Evolutionary conservation across 2,113 vertebrate genomes (phyloP), one percentile per base, ranked within the genome.

Genomic region (Climacteris rufus): DNA sequence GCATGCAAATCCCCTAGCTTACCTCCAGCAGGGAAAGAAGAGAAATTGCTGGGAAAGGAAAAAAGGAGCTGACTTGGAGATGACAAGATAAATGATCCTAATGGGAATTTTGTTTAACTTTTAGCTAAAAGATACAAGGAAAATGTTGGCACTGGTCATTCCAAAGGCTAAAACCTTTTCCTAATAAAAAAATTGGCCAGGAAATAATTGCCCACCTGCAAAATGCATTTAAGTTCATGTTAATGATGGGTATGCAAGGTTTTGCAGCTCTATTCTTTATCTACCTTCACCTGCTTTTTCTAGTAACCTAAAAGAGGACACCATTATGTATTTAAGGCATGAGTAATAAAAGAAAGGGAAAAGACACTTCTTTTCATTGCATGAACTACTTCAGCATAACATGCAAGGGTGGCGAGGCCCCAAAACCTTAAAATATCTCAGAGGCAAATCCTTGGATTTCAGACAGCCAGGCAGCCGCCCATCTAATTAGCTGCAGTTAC

Each of bases 1-100:
- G 54, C 82, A 86, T 91, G 85, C 42, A 96, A 95, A 97, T 89
- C 87, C 82, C 50, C 27, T 37, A 65, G 66, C 78, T 96, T 93
- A 85, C 87, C 66, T 95, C 82, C 82, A 90, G 47, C 66, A 90
- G 66, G 8, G 81, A 83, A 94, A 77, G 66, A 94, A 91, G 54
- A 69, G 70, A 90, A 53, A 80, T 9, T 82, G 42, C 54, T 94
- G 86, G 83, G 63, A 80, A 95, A 63, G 50, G 35, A 56, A 47
- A 27, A 87, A 50, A 87, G 54, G 72, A 53, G 56, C 53, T 87
- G 65, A 53, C 61, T 76, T 61, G 57, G 70, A 89, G 63, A 68
- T 33, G 68, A 68, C n/a, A 88, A 88, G 59, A 35, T 70, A 40
- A 94, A 81, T 75, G 16, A 63, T 45, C 33, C 39, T 75, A 77